A percentile compares a stretch with the other conserved stretches of the same genome.
Conservation (phyloP, 1,140 invertebrate genomes). For the Leptopilina boulardi region DNA sequence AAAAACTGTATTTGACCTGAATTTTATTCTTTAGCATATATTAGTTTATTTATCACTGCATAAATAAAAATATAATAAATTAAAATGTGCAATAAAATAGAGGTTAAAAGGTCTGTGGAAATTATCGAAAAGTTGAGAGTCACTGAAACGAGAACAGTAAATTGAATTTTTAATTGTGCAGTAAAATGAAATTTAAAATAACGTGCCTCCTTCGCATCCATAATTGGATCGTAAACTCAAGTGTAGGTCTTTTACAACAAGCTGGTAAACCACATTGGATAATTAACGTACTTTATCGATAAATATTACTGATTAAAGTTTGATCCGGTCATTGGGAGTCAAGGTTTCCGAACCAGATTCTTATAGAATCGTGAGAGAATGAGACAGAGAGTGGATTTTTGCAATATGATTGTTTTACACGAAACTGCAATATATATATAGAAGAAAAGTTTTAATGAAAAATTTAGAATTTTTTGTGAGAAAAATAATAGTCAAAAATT, state of each 20-base stretch:
- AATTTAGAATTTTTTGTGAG: no score
- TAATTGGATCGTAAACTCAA: slow-evolving; percentile 24
- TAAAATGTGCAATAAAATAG: not conserved
- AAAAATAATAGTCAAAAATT: no score
- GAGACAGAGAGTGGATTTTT: not conserved
- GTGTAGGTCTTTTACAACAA: not conserved
- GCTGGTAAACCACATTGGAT: slow-evolving; percentile 29
- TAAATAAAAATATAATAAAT: not conserved
- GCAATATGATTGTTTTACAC: not conserved
- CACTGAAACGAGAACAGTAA: slow-evolving; percentile 28
- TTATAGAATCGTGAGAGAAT: not conserved
- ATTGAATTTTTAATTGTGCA: slow-evolving; percentile 29
- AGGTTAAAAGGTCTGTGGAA: not conserved
- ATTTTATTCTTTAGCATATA: not conserved
- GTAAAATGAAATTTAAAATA: slow-evolving; percentile 28
- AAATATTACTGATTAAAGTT: slow-evolving; percentile 27
- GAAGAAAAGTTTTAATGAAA: no score
- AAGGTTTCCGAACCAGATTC: slow-evolving; percentile 25
- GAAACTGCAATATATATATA: no score
- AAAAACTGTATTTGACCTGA: not conserved
- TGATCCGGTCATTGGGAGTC: slow-evolving; percentile 14
- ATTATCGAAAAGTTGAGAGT: not conserved
- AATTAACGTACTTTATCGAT: slow-evolving; percentile 28
- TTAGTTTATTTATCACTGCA: no score
- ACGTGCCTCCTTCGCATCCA: slow-evolving; percentile 6